Evolutionary conservation across 2,113 vertebrate species (phyloP).

Genomic region (Pollachius pollachius): DNA sequence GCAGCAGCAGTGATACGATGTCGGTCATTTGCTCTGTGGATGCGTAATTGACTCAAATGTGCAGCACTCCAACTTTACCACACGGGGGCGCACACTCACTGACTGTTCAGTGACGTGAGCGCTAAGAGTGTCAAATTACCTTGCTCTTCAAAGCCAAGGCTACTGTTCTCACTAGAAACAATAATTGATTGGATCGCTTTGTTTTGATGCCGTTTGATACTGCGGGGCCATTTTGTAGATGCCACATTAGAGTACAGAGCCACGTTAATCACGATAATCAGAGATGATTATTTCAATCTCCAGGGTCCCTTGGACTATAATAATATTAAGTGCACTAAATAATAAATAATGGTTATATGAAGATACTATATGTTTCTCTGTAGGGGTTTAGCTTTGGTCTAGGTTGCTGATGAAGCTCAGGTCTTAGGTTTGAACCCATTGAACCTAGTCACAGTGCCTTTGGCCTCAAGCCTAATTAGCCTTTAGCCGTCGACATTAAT

Average conservation of each 20-base stretch:
- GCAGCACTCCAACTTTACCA: conserved; percentile 47
- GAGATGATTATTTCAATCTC: not conserved
- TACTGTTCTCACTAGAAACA: not conserved
- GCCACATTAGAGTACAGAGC: conserved; percentile 1
- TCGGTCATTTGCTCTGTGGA: no score
- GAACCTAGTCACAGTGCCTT: no score
- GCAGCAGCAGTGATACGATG: no score
- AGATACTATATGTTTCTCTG: no score
- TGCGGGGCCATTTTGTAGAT: not conserved
- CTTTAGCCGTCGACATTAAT: no score
- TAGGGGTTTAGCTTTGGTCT: no score
- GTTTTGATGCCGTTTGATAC: not conserved
- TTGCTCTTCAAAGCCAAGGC: not conserved
- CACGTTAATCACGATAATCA: not conserved
- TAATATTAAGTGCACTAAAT: no score
- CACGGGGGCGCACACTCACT: conserved; percentile 49
- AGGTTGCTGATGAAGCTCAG: no score
- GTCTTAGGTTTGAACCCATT: no score
- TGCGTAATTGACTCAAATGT: not conserved
- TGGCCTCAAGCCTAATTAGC: no score
- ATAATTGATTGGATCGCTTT: not conserved
- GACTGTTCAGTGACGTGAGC: not conserved
- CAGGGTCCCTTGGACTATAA: not conserved
- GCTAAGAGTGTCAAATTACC: conserved; percentile 2
- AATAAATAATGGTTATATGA: no score